phyloP scores from a whole-genome alignment of 1,140 invertebrate genomes.

The Microvelia longipes region DNA sequence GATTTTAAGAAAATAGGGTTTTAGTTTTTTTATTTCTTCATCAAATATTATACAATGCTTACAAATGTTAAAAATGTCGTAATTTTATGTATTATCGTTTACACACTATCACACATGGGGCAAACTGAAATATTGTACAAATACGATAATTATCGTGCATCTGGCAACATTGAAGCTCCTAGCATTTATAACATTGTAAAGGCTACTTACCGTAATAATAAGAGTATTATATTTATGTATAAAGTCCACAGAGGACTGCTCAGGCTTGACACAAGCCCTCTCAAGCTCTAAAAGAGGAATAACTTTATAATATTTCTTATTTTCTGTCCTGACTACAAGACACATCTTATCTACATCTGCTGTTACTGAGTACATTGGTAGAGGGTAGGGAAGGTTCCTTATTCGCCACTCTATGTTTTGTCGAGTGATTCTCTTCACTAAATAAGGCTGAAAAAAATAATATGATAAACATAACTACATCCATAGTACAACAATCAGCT shows the following conservation, averaged over 20 bases:
- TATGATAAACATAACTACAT: constrained; percentile 6
- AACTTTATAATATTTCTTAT: constrained; percentile 69
- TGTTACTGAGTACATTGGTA: constrained; percentile 49
- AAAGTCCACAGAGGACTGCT: constrained; percentile 45
- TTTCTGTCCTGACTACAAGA: constrained; percentile 50
- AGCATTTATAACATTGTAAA: no score
- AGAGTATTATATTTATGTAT: constrained; percentile 57
- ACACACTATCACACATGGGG: no score
- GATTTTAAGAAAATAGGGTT: no score
- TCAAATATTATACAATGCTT: no score
- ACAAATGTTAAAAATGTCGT: no score
- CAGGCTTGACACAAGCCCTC: constrained; percentile 41
- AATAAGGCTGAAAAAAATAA: constrained; percentile 41
- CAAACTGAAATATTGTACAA: no score
- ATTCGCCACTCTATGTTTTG: constrained; percentile 63
- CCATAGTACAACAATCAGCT: no score
- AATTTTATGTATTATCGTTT: no score
- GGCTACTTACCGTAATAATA: constrained; percentile 55
- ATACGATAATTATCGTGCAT: no score
- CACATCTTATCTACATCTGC: constrained; percentile 42
- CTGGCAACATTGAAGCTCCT: no score
- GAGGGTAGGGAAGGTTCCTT: constrained; percentile 54
- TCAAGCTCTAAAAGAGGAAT: constrained; percentile 52
- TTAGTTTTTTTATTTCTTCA: no score
- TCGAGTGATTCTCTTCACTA: constrained; percentile 53